These are phyloP conservation scores for Paramormyrops kingsleyae DNA, from an alignment of 2,113 vertebrate genomes.

Conservation along the genomic window DNA sequence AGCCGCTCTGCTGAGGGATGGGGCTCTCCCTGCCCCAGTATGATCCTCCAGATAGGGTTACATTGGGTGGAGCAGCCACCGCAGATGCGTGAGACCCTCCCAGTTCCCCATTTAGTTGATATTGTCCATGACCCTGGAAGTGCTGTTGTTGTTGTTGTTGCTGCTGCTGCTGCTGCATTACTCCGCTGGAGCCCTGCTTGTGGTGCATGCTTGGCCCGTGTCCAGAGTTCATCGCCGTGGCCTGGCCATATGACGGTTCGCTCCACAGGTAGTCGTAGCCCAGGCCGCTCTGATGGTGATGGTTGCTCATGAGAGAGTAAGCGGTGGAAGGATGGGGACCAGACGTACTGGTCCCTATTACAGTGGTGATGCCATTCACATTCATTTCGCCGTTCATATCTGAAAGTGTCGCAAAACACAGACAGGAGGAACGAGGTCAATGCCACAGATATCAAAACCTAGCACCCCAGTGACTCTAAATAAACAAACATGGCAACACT, in stretches of 20 bases:
- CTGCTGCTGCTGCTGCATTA: constrained; percentile 56
- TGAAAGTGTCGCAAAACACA: constrained; percentile 38
- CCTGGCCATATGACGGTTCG: constrained; percentile 68
- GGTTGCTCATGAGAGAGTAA: constrained; percentile 67
- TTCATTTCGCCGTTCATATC: constrained; percentile 93
- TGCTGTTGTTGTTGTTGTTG: constrained; percentile 62
- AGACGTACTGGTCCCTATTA: constrained; percentile 78
- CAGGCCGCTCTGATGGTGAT: constrained; percentile 63
- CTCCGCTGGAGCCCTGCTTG: constrained; percentile 69
- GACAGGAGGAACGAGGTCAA: background rate
- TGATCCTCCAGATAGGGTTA: constrained; percentile 60
- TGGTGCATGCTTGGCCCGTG: constrained; percentile 61
- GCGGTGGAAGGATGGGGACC: constrained; percentile 70
- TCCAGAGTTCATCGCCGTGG: constrained; percentile 45
- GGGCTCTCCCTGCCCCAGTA: constrained; percentile 78
- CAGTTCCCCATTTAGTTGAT: constrained; percentile 75
- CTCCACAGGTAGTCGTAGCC: constrained; percentile 89
- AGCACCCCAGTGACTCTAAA: background rate
- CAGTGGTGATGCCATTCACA: constrained; percentile 95
- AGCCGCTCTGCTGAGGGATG: constrained; percentile 69
- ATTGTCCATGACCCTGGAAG: constrained; percentile 72
- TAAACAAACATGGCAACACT: background rate
- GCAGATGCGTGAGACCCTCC: constrained; percentile 58
- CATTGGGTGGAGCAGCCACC: constrained; percentile 62
- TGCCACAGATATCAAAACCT: background rate